A percentile compares a stretch with the other conserved stretches of the same genome.
These are phyloP conservation scores for Sebastes vulpes DNA, from an alignment of 2,797 vertebrate genomes.

Conservation along the genomic window DNA sequence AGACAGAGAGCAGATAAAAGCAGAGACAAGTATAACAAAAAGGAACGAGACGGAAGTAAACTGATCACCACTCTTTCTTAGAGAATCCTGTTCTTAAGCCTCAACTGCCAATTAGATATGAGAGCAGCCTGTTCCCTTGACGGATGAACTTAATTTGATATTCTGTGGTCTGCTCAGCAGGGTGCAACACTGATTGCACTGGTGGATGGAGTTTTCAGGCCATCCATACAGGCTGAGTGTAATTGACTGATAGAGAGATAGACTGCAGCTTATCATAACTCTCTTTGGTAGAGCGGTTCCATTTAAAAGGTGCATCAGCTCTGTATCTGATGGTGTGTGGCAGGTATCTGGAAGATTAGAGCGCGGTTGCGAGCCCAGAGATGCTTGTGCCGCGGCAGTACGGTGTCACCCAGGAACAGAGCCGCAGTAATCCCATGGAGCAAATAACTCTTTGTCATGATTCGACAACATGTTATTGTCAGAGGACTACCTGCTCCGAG, in stretches of 20 bases:
- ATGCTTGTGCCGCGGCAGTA: neutral
- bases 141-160: slow-evolving; percentile 64
- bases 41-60: slow-evolving; percentile 51
- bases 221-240: slow-evolving; percentile 25
- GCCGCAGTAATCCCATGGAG: slow-evolving; percentile 36
- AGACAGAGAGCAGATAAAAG: slow-evolving; percentile 53
- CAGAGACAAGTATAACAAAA: slow-evolving; percentile 48
- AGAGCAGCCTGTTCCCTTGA: slow-evolving; percentile 48
- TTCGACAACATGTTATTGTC: slow-evolving; percentile 63
- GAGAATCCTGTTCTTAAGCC: slow-evolving; percentile 42
- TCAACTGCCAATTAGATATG: slow-evolving; percentile 59
- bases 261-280: slow-evolving; percentile 36
- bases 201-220: slow-evolving; percentile 36
- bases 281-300: slow-evolving; percentile 9
- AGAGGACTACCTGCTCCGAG: slow-evolving; percentile 53
- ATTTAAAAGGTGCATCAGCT: slow-evolving; percentile 20
- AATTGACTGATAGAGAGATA: slow-evolving; percentile 39
- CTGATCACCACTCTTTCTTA: slow-evolving; percentile 41
- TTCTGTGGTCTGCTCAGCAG: slow-evolving; percentile 55
- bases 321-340: slow-evolving; percentile 18
- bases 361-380: neutral
- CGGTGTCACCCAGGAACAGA: slow-evolving; percentile 9
- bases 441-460: slow-evolving; percentile 56
- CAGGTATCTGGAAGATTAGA: slow-evolving; percentile 27
- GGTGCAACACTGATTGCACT: slow-evolving; percentile 48